These are phyloP conservation scores for Seriola dumerili DNA, from an alignment of 2,113 vertebrate genomes.

Conservation along the genomic window DNA sequence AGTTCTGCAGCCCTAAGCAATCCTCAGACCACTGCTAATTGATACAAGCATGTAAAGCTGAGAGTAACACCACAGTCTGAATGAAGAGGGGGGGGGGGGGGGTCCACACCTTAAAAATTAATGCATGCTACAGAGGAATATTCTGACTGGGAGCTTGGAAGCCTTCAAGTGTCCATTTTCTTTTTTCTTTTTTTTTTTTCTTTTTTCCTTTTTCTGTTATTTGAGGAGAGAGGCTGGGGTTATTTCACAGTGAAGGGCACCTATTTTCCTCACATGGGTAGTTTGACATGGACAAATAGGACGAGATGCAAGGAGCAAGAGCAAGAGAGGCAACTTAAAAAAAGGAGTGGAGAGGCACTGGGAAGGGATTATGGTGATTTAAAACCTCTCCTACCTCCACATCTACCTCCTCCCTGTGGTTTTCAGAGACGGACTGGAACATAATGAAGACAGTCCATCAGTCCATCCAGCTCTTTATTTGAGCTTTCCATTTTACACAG, in stretches of 20 bases:
- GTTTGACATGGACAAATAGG: conserved; percentile 67
- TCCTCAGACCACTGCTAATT: conserved; percentile 59
- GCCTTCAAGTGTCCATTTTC: conserved; percentile 7
- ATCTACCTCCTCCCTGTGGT: conserved; percentile 53
- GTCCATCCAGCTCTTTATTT: conserved; percentile 64
- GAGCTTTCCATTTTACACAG: conserved; percentile 49
- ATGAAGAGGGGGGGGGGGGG: conserved; percentile 10
- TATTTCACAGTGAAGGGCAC: conserved; percentile 62
- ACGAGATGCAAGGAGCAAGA: conserved; percentile 49
- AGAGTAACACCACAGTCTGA: conserved; percentile 23
- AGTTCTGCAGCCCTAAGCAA: conserved; percentile 63
- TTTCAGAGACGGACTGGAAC: conserved; percentile 52
- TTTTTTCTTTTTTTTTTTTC: neutral
- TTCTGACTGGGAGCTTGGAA: conserved; percentile 29
- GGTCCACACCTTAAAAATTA: conserved; percentile 32
- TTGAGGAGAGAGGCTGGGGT: conserved; percentile 26
- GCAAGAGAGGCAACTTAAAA: conserved; percentile 29
- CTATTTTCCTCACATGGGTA: conserved; percentile 65
- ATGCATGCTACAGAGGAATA: conserved; percentile 31
- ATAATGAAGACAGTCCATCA: conserved; percentile 73
- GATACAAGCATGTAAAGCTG: conserved; percentile 57
- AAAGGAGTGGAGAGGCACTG: conserved; percentile 51
- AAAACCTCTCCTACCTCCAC: conserved; percentile 54
- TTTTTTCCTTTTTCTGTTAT: neutral
- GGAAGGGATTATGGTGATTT: conserved; percentile 76